A percentile compares a stretch with the other conserved stretches of the same genome.
Evolutionary conservation across 2,888 invertebrate genomes (phyloP).

Genomic region (Cremastobaeus sp.): DNA sequence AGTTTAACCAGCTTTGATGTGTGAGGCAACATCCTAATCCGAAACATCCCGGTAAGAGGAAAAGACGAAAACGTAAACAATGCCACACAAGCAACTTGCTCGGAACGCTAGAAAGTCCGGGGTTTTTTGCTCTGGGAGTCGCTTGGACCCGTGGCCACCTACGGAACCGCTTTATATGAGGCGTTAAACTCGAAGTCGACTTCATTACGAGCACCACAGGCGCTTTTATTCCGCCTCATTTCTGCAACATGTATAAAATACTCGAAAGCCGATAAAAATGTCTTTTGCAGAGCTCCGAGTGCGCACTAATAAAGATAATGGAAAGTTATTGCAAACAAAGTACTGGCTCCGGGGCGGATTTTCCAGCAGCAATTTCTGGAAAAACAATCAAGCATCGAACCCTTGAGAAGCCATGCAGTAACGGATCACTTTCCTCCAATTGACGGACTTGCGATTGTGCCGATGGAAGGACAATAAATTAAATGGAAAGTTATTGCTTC

Average conservation of each 20-base stretch:
- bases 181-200: slow-evolving; percentile 16
- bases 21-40: slow-evolving; percentile 10
- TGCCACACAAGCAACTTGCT: slow-evolving; percentile 39
- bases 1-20: slow-evolving; percentile 25
- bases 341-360: too few relatives aligned
- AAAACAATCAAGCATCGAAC: too few relatives aligned
- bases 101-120: slow-evolving; percentile 38
- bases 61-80: slow-evolving; percentile 47
- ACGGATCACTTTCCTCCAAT: neutral
- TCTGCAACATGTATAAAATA: too few relatives aligned
- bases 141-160: slow-evolving; percentile 33
- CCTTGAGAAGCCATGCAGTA: too few relatives aligned
- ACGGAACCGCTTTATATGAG: slow-evolving; percentile 36
- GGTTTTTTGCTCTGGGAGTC: slow-evolving; percentile 21
- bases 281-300: too few relatives aligned
- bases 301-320: too few relatives aligned
- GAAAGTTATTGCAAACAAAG: too few relatives aligned
- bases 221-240: too few relatives aligned
- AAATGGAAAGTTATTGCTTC: slow-evolving; percentile 22
- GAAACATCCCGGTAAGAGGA: slow-evolving; percentile 17
- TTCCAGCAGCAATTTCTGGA: too few relatives aligned
- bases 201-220: slow-evolving; percentile 16
- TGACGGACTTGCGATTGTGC: slow-evolving; percentile 14
- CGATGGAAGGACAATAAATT: slow-evolving; percentile 24
- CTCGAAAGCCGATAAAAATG: too few relatives aligned